A percentile compares a stretch with the other conserved stretches of the same genome.
phyloP scores from a whole-genome alignment of 1,140 invertebrate species.

The Calliphora vicina region DNA sequence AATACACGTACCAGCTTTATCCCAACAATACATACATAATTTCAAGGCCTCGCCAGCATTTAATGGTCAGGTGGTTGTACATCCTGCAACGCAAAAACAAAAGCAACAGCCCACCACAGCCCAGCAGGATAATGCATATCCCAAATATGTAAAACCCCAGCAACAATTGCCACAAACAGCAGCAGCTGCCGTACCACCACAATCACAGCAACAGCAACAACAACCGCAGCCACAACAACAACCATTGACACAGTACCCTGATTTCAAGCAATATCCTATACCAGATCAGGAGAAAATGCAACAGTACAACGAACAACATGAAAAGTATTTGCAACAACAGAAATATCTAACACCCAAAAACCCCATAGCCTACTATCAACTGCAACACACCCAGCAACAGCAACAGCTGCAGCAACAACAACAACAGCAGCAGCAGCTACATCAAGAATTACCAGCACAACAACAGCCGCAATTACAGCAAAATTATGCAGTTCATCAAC shows the following conservation, averaged over 20 bases:
- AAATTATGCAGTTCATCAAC: neutral
- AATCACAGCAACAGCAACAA: slow-evolving; percentile 38
- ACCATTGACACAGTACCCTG: slow-evolving; percentile 31
- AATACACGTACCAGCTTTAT: slow-evolving; percentile 22
- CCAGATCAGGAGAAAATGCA: slow-evolving; percentile 49
- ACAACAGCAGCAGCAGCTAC: too few species aligned
- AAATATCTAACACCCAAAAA: slow-evolving; percentile 25
- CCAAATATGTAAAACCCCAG: slow-evolving; percentile 32
- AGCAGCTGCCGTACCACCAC: slow-evolving; percentile 22
- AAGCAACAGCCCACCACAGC: neutral
- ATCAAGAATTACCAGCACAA: neutral
- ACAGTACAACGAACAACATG: slow-evolving; percentile 21
- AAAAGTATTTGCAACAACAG: slow-evolving; percentile 23
- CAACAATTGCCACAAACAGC: slow-evolving; percentile 11
- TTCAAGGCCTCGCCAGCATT: slow-evolving; percentile 53
- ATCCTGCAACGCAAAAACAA: slow-evolving; percentile 30
- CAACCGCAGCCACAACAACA: slow-evolving; percentile 39
- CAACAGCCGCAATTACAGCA: neutral
- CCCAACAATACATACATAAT: slow-evolving; percentile 38
- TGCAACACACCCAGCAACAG: neutral
- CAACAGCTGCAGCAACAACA: slow-evolving; percentile 1
- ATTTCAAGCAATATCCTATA: slow-evolving; percentile 42
- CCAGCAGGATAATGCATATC: slow-evolving; percentile 14
- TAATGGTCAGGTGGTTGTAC: slow-evolving; percentile 44
- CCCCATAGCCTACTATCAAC: neutral